Evolutionary conservation across 2,888 invertebrate genomes (phyloP), one percentile per base, ranked within the genome.

Genomic region (Sminthurinus aureus): DNA sequence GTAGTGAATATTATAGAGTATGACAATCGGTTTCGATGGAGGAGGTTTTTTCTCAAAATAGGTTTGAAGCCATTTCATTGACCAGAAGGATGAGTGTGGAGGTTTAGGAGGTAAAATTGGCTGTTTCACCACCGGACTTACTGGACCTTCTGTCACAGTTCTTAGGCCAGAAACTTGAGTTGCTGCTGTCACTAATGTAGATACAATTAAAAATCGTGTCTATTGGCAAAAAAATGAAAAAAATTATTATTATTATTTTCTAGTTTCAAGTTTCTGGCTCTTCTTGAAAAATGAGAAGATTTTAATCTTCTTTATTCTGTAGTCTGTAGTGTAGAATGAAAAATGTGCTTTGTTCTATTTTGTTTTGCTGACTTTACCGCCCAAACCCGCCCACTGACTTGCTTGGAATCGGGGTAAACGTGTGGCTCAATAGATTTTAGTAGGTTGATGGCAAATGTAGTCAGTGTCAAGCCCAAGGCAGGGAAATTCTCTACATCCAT

Each of bases 381-480:
- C 58, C 58, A 58, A 9, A 18, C 18, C 18, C 18, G 13, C 13
- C 58, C 18, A 13, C 15, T 15, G 58, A 58, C 18, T 58, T 58
- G 15, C 9, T 58, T 58, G 13, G 58, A 18, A 9, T 58, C 18
- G 13, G 69, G 69, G 18, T 69, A 69, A 20, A 69, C 3, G 20
- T 69, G 24, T 24, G 12, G 13, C 11, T 69, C 69, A 20, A 69
- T 69, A 20, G 75, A 12, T 75, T 38, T 26, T 6, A 75, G 52
- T 11, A 75, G n/a, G 20, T n/a, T 75, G 38, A 75, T n/a, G n/a
- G 75, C 50, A 18, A 22, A 50, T n/a, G 51, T 52, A 50, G 75
- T 75, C 8, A 75, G 38, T 13, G 75, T 51, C 51, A 75, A 18
- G 50, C 75, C 75, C n/a, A 75, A 4, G 22, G 75, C 26, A 15